A percentile compares a stretch with the other conserved stretches of the same genome.
Conservation (phyloP, 2,888 invertebrate species). For the Mythimna loreyi region DNA sequence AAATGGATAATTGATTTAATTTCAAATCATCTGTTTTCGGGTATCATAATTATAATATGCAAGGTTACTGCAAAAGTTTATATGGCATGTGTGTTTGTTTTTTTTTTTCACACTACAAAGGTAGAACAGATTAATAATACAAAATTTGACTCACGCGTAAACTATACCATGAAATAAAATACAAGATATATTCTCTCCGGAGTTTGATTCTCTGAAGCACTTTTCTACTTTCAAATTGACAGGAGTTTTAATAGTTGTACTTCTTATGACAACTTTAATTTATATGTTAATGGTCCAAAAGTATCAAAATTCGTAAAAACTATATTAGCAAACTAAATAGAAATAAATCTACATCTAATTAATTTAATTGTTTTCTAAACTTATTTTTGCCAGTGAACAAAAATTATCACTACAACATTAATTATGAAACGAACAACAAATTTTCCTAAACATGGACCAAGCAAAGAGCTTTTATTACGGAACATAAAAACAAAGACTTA, state of each 20-base stretch:
- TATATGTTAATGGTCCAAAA: too few relatives aligned
- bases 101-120: background rate
- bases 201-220: background rate
- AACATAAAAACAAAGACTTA: slow-evolving; percentile 54
- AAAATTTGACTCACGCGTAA: background rate
- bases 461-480: slow-evolving; percentile 41
- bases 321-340: too few relatives aligned
- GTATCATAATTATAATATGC: too few relatives aligned
- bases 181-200: background rate
- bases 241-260: too few relatives aligned
- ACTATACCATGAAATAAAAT: background rate
- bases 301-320: too few relatives aligned
- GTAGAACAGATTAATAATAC: background rate
- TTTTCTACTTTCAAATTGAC: too few relatives aligned
- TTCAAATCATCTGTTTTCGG: background rate
- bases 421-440: slow-evolving; percentile 15
- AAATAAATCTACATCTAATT: too few relatives aligned
- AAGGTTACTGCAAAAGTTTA: background rate
- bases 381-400: too few relatives aligned
- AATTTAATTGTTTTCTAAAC: too few relatives aligned
- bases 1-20: background rate
- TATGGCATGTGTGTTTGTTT: background rate
- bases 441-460: slow-evolving; percentile 5
- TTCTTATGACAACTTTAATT: too few relatives aligned
- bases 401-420: background rate